Conservation (phyloP, 2,888 invertebrate genomes). For the Mimachlamys varia region DNA sequence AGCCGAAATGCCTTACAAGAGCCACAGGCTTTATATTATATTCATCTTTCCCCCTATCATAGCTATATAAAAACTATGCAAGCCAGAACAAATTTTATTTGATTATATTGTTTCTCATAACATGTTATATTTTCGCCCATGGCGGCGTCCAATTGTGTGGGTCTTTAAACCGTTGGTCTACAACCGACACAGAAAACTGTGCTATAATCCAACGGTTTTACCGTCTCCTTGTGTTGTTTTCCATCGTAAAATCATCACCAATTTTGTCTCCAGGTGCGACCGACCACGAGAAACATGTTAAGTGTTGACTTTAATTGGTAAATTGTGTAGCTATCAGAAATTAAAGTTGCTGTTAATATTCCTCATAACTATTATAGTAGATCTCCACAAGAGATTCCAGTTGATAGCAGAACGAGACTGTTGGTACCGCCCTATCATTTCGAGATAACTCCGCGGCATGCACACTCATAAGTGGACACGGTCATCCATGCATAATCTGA, state of each 20-base stretch:
- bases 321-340: constrained; percentile 36
- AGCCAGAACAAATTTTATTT: constrained; percentile 23
- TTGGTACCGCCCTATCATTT: not conserved
- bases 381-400: not conserved
- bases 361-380: constrained; percentile 23
- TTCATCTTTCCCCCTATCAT: not conserved
- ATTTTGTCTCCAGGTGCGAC: constrained; percentile 34
- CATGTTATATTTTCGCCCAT: constrained; percentile 6
- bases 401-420: not conserved
- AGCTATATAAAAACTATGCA: constrained; percentile 10
- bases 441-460: not conserved
- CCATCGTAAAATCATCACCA: not conserved
- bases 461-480: constrained; percentile 4
- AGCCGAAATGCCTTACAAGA: not conserved
- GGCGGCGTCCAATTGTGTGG: not conserved
- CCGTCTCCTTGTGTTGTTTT: constrained; percentile 4
- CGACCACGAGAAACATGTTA: constrained; percentile 23
- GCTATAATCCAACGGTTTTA: not conserved
- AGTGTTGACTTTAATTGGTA: constrained; percentile 34
- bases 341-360: constrained; percentile 34
- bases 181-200: not conserved
- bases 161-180: constrained; percentile 9
- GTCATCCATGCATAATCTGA: constrained; percentile 19
- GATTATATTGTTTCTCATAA: constrained; percentile 25
- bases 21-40: not conserved